A percentile compares a stretch with the other conserved stretches of the same genome.
phyloP scores from a whole-genome alignment of 1,140 invertebrate genomes.

The Zaprionus capensis region DNA sequence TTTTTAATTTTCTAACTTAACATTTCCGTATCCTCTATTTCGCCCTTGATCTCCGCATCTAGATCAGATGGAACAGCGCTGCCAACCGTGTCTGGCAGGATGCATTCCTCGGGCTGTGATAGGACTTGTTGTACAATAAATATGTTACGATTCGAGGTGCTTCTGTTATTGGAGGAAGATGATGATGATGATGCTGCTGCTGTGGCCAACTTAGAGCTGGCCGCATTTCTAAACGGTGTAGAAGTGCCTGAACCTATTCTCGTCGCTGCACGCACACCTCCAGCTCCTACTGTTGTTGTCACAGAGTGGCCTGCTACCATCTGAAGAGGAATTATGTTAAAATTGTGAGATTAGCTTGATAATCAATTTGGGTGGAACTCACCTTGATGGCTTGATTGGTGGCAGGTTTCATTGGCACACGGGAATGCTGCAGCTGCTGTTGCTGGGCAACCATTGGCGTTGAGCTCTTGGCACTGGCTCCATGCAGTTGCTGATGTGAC shows the following conservation, averaged over 20 bases:
- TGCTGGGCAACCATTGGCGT: neutral
- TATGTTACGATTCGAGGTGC: slow-evolving; percentile 37
- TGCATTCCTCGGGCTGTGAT: slow-evolving; percentile 57
- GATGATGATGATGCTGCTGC: neutral
- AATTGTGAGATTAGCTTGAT: neutral
- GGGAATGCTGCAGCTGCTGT: neutral
- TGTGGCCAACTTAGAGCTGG: neutral
- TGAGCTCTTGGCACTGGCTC: neutral
- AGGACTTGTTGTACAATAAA: slow-evolving; percentile 56
- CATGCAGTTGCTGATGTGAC: neutral
- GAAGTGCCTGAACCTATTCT: slow-evolving; percentile 6
- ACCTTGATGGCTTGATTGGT: neutral
- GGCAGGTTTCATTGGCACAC: neutral
- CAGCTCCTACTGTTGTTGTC: neutral
- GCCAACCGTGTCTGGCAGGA: slow-evolving; percentile 51
- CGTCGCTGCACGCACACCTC: neutral
- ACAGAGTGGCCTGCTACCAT: neutral
- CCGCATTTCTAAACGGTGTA: slow-evolving; percentile 5
- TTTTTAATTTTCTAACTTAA: slow-evolving; percentile 27
- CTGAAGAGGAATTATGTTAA: neutral
- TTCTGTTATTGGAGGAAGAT: neutral
- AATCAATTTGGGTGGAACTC: neutral
- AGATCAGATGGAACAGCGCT: slow-evolving; percentile 11
- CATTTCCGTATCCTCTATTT: slow-evolving; percentile 59
- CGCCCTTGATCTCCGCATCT: slow-evolving; percentile 58